Conservation (phyloP, 2,888 invertebrate genomes). For the Lysandra coridon region DNA sequence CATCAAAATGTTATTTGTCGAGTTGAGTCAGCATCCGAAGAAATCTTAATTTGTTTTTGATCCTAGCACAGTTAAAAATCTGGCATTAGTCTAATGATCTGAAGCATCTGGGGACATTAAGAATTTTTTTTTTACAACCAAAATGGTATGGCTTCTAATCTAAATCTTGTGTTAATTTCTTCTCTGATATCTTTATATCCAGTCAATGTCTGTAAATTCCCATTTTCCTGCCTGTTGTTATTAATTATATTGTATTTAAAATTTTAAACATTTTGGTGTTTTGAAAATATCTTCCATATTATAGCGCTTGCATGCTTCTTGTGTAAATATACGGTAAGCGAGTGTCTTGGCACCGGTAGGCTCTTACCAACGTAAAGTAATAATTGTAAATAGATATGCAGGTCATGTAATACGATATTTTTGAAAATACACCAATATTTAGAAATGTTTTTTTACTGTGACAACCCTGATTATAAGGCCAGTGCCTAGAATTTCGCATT, state of each 20-base stretch:
- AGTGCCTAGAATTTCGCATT: too few relatives aligned
- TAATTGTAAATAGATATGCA: conserved; percentile 78
- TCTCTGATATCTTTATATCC: neutral
- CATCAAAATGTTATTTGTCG: conserved; percentile 4
- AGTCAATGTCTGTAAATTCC: neutral
- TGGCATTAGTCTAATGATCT: too few relatives aligned
- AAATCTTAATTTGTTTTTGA: neutral
- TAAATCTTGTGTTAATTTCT: too few relatives aligned
- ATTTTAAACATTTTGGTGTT: neutral
- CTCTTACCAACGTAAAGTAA: conserved; percentile 66
- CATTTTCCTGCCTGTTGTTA: neutral
- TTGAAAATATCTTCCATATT: conserved; percentile 31
- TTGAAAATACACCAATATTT: conserved; percentile 80
- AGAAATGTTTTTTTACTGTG: conserved; percentile 55
- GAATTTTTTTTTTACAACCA: neutral
- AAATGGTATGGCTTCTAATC: neutral
- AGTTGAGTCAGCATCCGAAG: neutral
- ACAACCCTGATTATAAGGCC: neutral
- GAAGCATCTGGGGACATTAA: too few relatives aligned
- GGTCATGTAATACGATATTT: conserved; percentile 79
- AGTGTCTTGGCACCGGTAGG: conserved; percentile 40
- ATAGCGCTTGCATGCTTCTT: conserved; percentile 45
- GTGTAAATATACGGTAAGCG: conserved; percentile 48
- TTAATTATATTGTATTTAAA: neutral
- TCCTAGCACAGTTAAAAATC: too few relatives aligned